Percentiles rank a stretch among this genome's conserved stretches.
phyloP scores from a whole-genome alignment of 2,888 invertebrate species.

The Electrophaes corylata region DNA sequence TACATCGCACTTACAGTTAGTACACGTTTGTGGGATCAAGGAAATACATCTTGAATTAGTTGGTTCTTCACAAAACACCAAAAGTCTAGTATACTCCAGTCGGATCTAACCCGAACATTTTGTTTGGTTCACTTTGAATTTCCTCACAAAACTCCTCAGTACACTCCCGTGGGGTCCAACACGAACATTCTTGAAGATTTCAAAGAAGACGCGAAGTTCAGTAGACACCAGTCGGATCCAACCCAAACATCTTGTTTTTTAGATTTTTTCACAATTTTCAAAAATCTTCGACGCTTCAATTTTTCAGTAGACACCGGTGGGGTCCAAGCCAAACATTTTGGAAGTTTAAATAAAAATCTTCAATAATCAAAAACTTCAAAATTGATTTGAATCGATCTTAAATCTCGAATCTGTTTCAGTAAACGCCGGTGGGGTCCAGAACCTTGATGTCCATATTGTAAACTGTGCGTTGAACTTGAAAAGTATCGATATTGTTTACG shows the following conservation, averaged over 20 bases:
- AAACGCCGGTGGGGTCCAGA: constrained; percentile 80
- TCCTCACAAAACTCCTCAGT: constrained; percentile 54
- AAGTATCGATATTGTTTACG: constrained; percentile 79
- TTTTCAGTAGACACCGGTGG: constrained; percentile 73
- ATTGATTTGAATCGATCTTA: constrained; percentile 29
- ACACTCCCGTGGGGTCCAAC: constrained; percentile 77
- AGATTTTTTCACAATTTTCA: constrained; percentile 24
- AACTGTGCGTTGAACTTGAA: constrained; percentile 60
- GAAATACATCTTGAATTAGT: constrained; percentile 47
- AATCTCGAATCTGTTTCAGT: constrained; percentile 53
- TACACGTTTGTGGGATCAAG: constrained; percentile 66
- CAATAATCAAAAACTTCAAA: constrained; percentile 40
- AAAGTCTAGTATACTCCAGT: constrained; percentile 60
- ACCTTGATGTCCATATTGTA: constrained; percentile 74
- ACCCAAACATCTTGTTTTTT: constrained; percentile 65
- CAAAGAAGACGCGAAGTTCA: constrained; percentile 44
- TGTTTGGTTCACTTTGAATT: constrained; percentile 50
- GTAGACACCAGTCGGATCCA: constrained; percentile 73
- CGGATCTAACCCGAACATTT: constrained; percentile 61
- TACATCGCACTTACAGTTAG: constrained; percentile 61
- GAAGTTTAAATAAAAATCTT: constrained; percentile 28
- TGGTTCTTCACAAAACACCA: constrained; percentile 50
- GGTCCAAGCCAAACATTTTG: constrained; percentile 71
- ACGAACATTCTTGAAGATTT: constrained; percentile 65
- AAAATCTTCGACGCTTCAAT: constrained; percentile 31